Evolutionary conservation across 2,888 invertebrate species (phyloP), one percentile per base, ranked within the genome.

Genomic region (Criorhina ranunculi): DNA sequence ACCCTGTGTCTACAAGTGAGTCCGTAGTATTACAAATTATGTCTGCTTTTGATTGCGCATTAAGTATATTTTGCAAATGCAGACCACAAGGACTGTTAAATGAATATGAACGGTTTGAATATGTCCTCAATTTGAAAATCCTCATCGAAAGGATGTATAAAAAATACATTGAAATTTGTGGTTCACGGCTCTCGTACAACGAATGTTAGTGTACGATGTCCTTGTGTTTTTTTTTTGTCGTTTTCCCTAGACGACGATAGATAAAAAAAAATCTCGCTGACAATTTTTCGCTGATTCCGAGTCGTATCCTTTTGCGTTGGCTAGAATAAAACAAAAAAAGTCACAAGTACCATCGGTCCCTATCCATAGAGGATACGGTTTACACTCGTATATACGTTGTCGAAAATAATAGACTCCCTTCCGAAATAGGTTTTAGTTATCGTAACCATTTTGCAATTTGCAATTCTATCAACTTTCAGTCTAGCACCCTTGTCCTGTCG

Each of bases 401-500:
- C 80, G 40, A 76, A 70, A 76, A 64, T 80, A 85, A 85, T 64
- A 76, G 80, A 85, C 75, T 85, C 17, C 64, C 42, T n/a, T 46
- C 55, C 17, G 35, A 70, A 75, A 75, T 85, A 46, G 75, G 70
- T 80, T 80, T 80, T 76, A 85, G 80, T 70, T 80, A 85, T 80
- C 75, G 70, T 44, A 76, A 85, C 75, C 70, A 66, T 76, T 80
- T 76, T 70, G 59, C 75, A 70, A 76, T 85, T 85, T 85, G 85
- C 85, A 76, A 76, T 80, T 76, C 80, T 80, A 80, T 85, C 85
- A 85, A 83, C 73, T 78, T 78, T 55, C 72, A 72, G 46, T 78
- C 78, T 62, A 57, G 46, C 73, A 78, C 73, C 75, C 57, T 33
- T 8, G 24, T 31, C 24, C 70, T 1, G 17, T 24, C n/a, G 19